Conservation (phyloP, 1,140 invertebrate species). For the Drosophila obscura region DNA sequence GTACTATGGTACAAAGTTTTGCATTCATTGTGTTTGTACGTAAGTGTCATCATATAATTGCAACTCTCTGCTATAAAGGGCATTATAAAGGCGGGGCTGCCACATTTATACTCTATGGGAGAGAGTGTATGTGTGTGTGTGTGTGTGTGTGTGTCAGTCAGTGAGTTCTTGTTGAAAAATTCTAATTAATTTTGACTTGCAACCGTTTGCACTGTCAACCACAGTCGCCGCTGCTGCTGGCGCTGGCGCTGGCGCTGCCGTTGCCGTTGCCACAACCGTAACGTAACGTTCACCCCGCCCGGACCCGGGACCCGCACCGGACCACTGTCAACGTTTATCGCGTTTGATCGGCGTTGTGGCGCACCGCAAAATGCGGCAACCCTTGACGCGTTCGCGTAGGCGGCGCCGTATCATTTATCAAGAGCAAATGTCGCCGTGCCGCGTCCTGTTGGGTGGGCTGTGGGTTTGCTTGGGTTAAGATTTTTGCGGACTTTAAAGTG, state of each 20-base stretch:
- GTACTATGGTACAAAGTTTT: not conserved
- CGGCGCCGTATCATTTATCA: conserved; percentile 77
- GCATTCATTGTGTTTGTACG: too few relatives aligned
- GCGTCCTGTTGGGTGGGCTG: not conserved
- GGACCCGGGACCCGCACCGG: not conserved
- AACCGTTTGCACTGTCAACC: conserved; percentile 78
- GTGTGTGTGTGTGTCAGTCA: conserved; percentile 1
- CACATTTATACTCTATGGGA: not conserved
- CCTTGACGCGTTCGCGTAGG: conserved; percentile 73
- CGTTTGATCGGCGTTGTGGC: conserved; percentile 77
- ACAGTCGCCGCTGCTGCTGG: conserved; percentile 41
- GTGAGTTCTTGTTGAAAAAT: conserved; percentile 61
- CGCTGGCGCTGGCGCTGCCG: conserved; percentile 6
- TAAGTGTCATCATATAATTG: too few relatives aligned
- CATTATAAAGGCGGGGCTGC: too few relatives aligned
- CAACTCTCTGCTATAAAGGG: not conserved
- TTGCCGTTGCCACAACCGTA: conserved; percentile 31
- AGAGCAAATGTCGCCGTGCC: conserved; percentile 41
- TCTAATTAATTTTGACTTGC: conserved; percentile 83
- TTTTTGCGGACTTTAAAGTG: conserved; percentile 59
- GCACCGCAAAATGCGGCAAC: conserved; percentile 70
- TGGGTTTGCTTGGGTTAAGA: conserved; percentile 20
- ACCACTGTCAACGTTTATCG: conserved; percentile 65
- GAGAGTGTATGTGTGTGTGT: conserved; percentile 11
- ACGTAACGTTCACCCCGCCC: conserved; percentile 1